Percentiles rank a stretch among this genome's conserved stretches.
Conservation (phyloP, 2,797 vertebrate genomes). For the Amniataba percoides region DNA sequence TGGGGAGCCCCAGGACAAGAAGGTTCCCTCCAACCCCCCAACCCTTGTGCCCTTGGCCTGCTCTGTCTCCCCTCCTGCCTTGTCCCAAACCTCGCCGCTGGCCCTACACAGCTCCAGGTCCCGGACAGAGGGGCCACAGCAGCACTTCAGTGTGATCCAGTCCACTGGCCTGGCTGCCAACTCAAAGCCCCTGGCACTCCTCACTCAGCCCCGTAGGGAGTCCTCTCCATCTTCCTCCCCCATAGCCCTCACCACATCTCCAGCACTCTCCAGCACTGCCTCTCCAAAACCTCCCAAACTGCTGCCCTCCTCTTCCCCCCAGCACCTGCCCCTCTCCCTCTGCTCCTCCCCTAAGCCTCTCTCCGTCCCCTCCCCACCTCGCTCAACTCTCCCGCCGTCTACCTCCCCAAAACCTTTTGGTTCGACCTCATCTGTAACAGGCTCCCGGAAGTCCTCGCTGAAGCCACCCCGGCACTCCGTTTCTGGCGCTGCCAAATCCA, state of each 20-base stretch:
- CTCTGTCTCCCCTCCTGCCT: slow-evolving; percentile 89
- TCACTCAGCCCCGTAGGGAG: slow-evolving; percentile 91
- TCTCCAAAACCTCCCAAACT: slow-evolving; percentile 89
- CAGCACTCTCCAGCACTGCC: slow-evolving; percentile 85
- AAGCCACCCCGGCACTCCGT: slow-evolving; percentile 70
- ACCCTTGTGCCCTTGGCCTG: slow-evolving; percentile 88
- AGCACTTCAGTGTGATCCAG: slow-evolving; percentile 98
- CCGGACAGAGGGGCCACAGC: slow-evolving; percentile 91
- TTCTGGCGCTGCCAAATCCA: slow-evolving; percentile 85
- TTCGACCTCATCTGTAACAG: slow-evolving; percentile 79
- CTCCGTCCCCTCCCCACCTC: slow-evolving; percentile 93
- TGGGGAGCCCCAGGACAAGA: slow-evolving; percentile 88
- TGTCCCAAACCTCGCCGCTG: slow-evolving; percentile 91
- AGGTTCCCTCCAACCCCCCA: slow-evolving; percentile 88
- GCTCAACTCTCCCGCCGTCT: slow-evolving; percentile 89
- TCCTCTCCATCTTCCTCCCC: slow-evolving; percentile 91
- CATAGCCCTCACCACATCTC: slow-evolving; percentile 86
- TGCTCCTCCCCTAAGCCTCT: slow-evolving; percentile 92
- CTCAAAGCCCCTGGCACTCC: slow-evolving; percentile 93
- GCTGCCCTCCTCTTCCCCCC: slow-evolving; percentile 89
- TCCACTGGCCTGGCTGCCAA: slow-evolving; percentile 94
- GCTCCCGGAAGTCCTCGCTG: slow-evolving; percentile 74
- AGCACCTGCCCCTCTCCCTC: slow-evolving; percentile 87
- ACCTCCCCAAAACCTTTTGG: slow-evolving; percentile 90
- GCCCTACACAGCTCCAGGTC: slow-evolving; percentile 92